Evolutionary conservation across 2,797 vertebrate genomes (phyloP), one percentile per base, ranked within the genome.

Genomic region (Nannoperca australis): DNA sequence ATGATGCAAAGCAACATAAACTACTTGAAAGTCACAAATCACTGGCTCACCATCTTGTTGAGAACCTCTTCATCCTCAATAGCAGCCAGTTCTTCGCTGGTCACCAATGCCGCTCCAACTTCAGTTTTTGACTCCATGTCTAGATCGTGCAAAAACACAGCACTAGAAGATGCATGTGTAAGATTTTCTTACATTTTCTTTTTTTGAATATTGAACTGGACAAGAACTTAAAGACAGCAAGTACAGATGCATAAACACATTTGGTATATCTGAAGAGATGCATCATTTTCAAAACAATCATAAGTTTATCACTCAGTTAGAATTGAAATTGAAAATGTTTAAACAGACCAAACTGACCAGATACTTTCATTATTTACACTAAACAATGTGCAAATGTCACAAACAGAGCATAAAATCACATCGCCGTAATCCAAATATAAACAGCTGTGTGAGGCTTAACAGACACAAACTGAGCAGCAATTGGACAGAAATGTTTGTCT

Each of bases 21-120:
- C 38, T 15, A 2, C 14, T 0, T 32, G 0, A 45, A 63, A 51
- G 4, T 47, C 7, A 44, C 1, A 62, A 15, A 15, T 67, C 44
- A 27, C 7, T 22, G 20, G 9, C 83, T 92, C 82, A 95, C 98
- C 98, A 99, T 98, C 86, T 97, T 96, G 93, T 98, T 98, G 83
- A 99, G 95, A 82, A 96, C 86, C 3, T 96, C 94, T 82, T 99
- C 98, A 56, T 99, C 97, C 63, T 99, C 96, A 1, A 99, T 96
- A 56, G 94, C 91, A 75, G 91, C 95, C 81, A 99, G 91, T 49
- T 96, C 93, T 74, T 97, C 93, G 0, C 91, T 34, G 0, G 93
- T 96, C 76, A 96, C 40, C 0, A 81, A 69, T 24, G 58, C 51
- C 7, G 75, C 13, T 69, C 79, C 78, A 5, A 32, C 56, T 7